Percentiles rank a stretch among this genome's conserved stretches.
phyloP scores from a whole-genome alignment of 2,113 vertebrate species.

The Hemibagrus wyckioides region DNA sequence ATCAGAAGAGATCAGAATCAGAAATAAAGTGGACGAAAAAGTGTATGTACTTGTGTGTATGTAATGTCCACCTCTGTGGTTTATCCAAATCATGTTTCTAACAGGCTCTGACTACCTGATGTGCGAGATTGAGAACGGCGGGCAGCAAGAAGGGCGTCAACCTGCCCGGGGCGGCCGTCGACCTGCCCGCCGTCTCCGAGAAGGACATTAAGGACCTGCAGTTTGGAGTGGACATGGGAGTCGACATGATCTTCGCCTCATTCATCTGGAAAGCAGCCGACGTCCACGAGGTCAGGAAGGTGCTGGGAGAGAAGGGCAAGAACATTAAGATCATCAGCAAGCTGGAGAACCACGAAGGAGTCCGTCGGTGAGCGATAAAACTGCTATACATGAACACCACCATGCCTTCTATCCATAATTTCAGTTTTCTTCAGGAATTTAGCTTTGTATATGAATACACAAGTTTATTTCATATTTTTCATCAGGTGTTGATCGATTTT shows the following conservation, averaged over 20 bases:
- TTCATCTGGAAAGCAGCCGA: constrained; percentile 95
- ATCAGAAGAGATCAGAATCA: too few relatives aligned
- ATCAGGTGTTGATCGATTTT: too few relatives aligned
- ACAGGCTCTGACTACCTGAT: constrained; percentile 82
- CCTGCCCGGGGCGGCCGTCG: constrained; percentile 90
- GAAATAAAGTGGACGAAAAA: too few relatives aligned
- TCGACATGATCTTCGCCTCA: constrained; percentile 98
- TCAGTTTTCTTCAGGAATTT: too few relatives aligned
- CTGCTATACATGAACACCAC: too few relatives aligned
- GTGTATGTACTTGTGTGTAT: too few relatives aligned
- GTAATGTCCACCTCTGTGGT: too few relatives aligned
- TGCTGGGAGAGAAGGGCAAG: constrained; percentile 95
- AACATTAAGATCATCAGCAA: constrained; percentile 99
- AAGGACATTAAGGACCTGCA: constrained; percentile 91
- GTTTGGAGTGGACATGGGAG: constrained; percentile 89
- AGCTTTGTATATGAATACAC: too few relatives aligned
- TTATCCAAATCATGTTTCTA: not conserved
- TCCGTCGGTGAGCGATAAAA: constrained; percentile 87
- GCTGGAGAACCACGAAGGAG: constrained; percentile 96
- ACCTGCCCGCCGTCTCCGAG: constrained; percentile 90
- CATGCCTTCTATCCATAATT: too few relatives aligned
- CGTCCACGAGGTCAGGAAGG: constrained; percentile 87
- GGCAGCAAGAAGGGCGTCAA: constrained; percentile 99
- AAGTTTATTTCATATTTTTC: too few relatives aligned
- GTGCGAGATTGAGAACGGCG: constrained; percentile 91